Evolutionary conservation across 2,113 vertebrate species (phyloP).

Genomic region (Ceratotherium simum): DNA sequence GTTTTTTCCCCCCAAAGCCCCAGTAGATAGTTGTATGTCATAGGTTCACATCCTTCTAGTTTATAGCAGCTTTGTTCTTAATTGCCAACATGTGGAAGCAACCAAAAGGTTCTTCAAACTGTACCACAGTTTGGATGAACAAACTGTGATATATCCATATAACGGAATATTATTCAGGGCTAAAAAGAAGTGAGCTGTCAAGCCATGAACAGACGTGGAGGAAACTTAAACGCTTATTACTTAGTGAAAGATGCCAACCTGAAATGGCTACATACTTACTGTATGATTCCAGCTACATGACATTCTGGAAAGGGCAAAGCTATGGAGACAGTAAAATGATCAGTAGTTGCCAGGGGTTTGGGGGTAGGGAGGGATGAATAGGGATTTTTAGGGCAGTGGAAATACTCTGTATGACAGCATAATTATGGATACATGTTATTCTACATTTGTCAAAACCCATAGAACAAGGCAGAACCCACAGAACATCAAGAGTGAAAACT

Average conservation of each 20-base stretch:
- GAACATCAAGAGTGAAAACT: not conserved
- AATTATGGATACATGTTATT: not conserved
- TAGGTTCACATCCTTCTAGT: too few relatives aligned
- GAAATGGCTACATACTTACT: not conserved
- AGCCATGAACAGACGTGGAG: not conserved
- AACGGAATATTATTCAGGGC: not conserved
- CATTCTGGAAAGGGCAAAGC: not conserved
- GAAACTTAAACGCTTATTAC: not conserved
- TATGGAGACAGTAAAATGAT: not conserved
- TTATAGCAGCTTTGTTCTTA: not conserved
- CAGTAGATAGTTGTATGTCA: too few relatives aligned
- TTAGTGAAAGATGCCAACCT: not conserved
- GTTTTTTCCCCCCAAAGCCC: too few relatives aligned
- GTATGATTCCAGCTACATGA: not conserved
- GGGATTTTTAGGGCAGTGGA: not conserved
- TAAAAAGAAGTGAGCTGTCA: not conserved
- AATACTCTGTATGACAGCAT: not conserved
- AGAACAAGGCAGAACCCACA: not conserved
- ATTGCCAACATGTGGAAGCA: not conserved
- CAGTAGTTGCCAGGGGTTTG: not conserved
- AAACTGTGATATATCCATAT: not conserved
- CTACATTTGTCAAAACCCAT: not conserved
- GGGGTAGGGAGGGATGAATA: not conserved
- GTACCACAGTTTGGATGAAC: not conserved
- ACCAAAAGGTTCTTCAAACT: not conserved